Conservation (phyloP, 2,797 vertebrate species). For the Megalops cyprinoides region DNA sequence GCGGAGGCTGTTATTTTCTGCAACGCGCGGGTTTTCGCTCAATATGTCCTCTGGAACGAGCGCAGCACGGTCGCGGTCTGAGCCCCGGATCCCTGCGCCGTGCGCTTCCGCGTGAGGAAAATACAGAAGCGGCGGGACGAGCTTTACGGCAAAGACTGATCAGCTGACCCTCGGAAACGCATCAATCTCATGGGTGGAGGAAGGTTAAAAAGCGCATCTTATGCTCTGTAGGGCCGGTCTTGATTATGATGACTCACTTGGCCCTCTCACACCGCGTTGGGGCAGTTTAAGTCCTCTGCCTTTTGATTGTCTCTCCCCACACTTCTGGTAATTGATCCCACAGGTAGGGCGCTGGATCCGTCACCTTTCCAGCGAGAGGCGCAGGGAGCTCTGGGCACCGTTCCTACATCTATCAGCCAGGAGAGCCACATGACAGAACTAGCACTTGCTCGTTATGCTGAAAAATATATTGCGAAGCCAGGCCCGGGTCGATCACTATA, state of each 20-base stretch:
- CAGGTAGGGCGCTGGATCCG: not conserved
- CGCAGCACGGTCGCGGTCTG: not conserved
- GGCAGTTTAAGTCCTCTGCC: not conserved
- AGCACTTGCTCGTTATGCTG: not conserved
- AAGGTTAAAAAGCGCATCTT: not conserved
- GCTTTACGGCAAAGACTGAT: too few relatives aligned
- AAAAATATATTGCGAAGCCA: not conserved
- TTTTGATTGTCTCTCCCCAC: not conserved
- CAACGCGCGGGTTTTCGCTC: not conserved
- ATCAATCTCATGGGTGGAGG: not conserved
- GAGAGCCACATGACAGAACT: not conserved
- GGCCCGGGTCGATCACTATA: not conserved
- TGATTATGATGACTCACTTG: not conserved
- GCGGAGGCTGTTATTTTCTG: slow-evolving; percentile 7
- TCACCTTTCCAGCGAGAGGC: not conserved
- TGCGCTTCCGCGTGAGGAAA: not conserved
- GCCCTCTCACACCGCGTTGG: not conserved
- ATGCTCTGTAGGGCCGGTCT: not conserved
- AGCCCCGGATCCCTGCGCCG: not conserved
- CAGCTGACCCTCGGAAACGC: not conserved
- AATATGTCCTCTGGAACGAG: too few relatives aligned
- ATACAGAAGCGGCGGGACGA: not conserved
- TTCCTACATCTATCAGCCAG: not conserved
- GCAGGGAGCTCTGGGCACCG: not conserved
- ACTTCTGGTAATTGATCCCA: slow-evolving; percentile 23